Base-by-base conservation (phyloP, 2,888 invertebrate species). In the Machimus rusticus region DNA sequence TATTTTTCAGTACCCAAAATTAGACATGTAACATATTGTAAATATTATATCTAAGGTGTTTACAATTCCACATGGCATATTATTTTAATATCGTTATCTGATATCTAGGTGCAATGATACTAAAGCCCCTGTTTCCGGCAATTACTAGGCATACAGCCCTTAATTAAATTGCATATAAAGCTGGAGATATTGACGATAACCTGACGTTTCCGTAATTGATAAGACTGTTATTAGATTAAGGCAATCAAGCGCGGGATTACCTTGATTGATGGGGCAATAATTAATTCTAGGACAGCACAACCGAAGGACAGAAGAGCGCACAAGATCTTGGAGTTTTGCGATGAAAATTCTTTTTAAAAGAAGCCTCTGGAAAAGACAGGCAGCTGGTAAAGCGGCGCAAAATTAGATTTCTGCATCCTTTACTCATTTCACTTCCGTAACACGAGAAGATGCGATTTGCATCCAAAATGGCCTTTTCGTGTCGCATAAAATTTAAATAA, bases 211-310 rank as follows among this genome's bases (percentile, higher is more conserved):
- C 19, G 34, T 82, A 82, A 82, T 82, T 82, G 82, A 82, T 82
- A 82, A 55, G 82, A 37, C 19, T 57, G 66, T 82, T 82, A 82
- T 37, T 55, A 51, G 39, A 37, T 82, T 34, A 39, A 51, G 23
- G n/a, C 82, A 82, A 79, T 79, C 79, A 79, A 19, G 55, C 31
- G 28, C 51, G 46, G 82, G 5, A 82, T 82, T 66, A 31, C 37
- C 57, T 82, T 82, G 82, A 82, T 57, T 55, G 82, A 82, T 82
- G 82, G 66, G 31, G 19, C 57, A 34, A 57, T 57, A 82, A 82
- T 82, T 82, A 82, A 57, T 82, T 82, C 23, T 66, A 12, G 66
- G 23, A 66, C 23, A 66, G 12, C 4, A 19, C 4, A 28, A 9
- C 66, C 66, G 66, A 66, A 66, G 66, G 28, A 23, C 57, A 9